phyloP scores from a whole-genome alignment of 1,140 invertebrate species.

The Pemphigus obesinymphae region DNA sequence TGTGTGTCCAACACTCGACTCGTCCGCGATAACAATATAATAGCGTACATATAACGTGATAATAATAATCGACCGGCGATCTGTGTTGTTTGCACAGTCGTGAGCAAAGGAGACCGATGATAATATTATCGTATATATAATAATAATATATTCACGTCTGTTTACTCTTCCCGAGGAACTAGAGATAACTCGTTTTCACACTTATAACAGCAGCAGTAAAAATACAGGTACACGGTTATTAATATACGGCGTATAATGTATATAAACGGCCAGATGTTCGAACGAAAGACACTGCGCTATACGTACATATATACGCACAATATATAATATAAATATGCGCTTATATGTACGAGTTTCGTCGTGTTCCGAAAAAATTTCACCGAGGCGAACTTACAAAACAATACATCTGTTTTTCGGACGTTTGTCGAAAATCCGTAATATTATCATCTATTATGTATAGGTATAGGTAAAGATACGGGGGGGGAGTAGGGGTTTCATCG shows the following conservation, averaged over 20 bases:
- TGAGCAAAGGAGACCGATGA: background rate
- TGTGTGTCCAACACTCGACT: background rate
- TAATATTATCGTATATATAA: background rate
- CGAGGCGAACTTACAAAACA: too few species aligned
- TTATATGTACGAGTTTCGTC: background rate
- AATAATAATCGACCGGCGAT: slow-evolving; percentile 20
- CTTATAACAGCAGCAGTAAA: background rate
- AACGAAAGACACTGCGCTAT: background rate
- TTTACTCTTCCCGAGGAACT: background rate
- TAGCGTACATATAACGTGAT: background rate
- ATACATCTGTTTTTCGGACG: background rate
- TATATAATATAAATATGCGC: background rate
- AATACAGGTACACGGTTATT: too few species aligned
- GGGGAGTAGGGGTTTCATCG: background rate
- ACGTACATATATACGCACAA: background rate
- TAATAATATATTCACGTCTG: background rate
- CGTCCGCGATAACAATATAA: background rate
- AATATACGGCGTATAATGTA: background rate
- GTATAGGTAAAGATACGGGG: background rate
- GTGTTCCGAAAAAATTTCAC: too few species aligned
- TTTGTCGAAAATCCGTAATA: background rate
- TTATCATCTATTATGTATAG: background rate
- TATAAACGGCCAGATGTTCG: background rate
- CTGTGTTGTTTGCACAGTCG: background rate
- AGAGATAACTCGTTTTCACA: slow-evolving; percentile 16